Conservation (phyloP, 2,797 vertebrate species). For the Chaetodon trifasciatus region DNA sequence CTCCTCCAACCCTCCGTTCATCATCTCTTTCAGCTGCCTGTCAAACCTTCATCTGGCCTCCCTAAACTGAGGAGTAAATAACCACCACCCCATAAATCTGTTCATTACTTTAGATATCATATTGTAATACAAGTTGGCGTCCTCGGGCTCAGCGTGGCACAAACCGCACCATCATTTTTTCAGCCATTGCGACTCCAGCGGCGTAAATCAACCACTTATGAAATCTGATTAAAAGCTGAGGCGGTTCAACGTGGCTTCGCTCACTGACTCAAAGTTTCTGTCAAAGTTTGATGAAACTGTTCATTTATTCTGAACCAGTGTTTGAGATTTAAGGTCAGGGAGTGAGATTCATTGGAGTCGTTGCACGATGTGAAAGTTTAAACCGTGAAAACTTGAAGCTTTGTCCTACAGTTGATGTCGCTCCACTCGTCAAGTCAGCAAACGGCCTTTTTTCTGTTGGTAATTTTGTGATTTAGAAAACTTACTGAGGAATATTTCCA, state of each 20-base stretch:
- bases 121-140: slow-evolving; percentile 22
- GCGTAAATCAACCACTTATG: not conserved
- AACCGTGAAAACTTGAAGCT: too few relatives aligned
- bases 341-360: not conserved
- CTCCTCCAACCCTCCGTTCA: slow-evolving; percentile 36
- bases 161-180: not conserved
- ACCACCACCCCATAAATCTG: slow-evolving; percentile 40
- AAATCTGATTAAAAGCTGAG: slow-evolving; percentile 6
- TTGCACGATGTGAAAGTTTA: too few relatives aligned
- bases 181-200: not conserved
- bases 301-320: too few relatives aligned
- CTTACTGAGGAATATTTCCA: too few relatives aligned
- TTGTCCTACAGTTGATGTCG: too few relatives aligned
- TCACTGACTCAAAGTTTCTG: not conserved
- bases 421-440: too few relatives aligned
- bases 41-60: slow-evolving; percentile 42
- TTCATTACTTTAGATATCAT: slow-evolving; percentile 37
- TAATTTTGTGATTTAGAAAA: too few relatives aligned
- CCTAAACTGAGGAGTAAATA: slow-evolving; percentile 50
- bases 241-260: not conserved
- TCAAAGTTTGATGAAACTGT: not conserved
- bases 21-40: slow-evolving; percentile 46
- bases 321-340: not conserved
- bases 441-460: too few relatives aligned
- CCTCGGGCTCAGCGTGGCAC: not conserved